phyloP scores from a whole-genome alignment of 30 jellyfish, hydroid and myxozoan species.

The Cassiopea andromeda region DNA sequence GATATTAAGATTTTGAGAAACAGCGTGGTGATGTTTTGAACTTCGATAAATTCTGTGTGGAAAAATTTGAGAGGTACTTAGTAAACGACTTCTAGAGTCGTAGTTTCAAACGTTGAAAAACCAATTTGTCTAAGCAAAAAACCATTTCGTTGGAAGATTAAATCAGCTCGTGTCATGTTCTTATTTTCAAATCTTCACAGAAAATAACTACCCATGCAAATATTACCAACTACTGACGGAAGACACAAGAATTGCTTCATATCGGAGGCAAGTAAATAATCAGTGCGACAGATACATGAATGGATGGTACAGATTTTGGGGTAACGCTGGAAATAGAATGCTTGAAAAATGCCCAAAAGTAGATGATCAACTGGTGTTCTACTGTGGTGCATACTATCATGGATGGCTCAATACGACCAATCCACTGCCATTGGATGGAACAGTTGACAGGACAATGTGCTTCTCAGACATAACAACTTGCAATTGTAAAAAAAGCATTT shows the following conservation, averaged over 20 bases:
- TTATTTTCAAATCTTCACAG: too few relatives aligned
- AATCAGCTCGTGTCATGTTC: too few relatives aligned
- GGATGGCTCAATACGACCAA: background rate
- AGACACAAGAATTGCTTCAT: background rate
- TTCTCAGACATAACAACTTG: too few relatives aligned
- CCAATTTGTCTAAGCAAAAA: too few relatives aligned
- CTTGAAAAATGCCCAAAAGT: background rate
- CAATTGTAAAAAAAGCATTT: background rate
- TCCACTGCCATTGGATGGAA: constrained; percentile 14
- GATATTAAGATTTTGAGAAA: too few relatives aligned
- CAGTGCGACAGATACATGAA: background rate
- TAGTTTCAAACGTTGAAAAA: too few relatives aligned
- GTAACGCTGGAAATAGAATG: constrained; percentile 11
- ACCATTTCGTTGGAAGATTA: too few relatives aligned
- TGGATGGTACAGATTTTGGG: background rate
- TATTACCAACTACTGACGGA: constrained; percentile 11
- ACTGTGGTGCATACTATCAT: background rate
- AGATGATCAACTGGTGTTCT: background rate
- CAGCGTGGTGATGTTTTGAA: too few relatives aligned
- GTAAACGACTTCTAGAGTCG: too few relatives aligned
- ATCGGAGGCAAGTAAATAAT: background rate
- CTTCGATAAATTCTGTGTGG: too few relatives aligned
- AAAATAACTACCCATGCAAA: constrained; percentile 11
- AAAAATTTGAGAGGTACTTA: too few relatives aligned
- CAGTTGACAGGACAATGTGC: constrained; percentile 1